Evolutionary conservation across 2,888 invertebrate species (phyloP), one percentile per base, ranked within the genome.

Genomic region (Erebia aethiops): DNA sequence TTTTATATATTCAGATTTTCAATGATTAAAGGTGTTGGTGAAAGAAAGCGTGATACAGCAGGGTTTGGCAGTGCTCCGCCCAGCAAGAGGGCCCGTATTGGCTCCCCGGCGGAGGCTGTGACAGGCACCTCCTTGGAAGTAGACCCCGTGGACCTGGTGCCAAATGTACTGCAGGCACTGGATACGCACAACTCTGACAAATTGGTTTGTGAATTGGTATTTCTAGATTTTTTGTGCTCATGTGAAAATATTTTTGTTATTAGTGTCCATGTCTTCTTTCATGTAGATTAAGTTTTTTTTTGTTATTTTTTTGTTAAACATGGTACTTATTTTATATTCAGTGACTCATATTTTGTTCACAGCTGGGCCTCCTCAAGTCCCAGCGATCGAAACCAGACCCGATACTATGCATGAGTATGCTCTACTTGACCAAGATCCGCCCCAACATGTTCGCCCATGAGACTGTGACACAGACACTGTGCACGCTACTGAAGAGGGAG

Each of bases 331-430:
- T n/a, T n/a, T n/a, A n/a, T n/a, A n/a, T 21, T 21, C 21, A 51
- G 51, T 43, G 43, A 43, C 9, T 43, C 43, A 43, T 41, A 66
- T 51, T 72, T 71, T 72, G 54, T 73, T 90, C 89, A 72, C 88
- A 96, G 95, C 87, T 95, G 63, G 96, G 96, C 0, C 94, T 97
- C 9, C 91, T 98, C 1, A 96, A 96, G 75, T 94, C 95, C 9
- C 96, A 97, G 77, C 94, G 97, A 63, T 95, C 96, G 68, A 98
- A 98, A 82, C 97, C 98, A 4, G 98, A 98, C 79, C 95, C 96
- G 41, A 92, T 97, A 51, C 90, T 97, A 0, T 97, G 96, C 81
- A 95, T 97, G 84, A 95, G 96, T 54, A 90, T 99, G 67, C 94
- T 98, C 70, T 96, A 97, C 84, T 87, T 98, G 21, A 96, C 96